Base-by-base conservation (phyloP, 2,888 invertebrate genomes). In the Melolontha melolontha region DNA sequence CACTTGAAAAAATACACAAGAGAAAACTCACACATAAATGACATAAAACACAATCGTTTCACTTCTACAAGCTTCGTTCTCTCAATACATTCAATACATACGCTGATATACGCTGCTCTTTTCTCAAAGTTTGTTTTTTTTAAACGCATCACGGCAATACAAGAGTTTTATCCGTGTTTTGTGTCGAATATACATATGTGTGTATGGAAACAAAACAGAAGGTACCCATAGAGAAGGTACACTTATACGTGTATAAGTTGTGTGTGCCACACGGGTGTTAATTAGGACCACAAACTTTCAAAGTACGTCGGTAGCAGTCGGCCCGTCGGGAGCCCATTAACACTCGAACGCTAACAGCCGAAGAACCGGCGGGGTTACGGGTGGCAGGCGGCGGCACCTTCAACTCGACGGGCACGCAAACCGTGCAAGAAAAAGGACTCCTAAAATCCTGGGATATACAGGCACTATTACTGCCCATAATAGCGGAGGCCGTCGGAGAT, bases 241-340 rank as follows among this genome's bases (percentile, higher is more conserved):
- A 44, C 12, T 14, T 40, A 14, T 54, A 54, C 54, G 12, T 27
- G 52, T 34, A 34, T 55, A 42, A 6, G 11, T 22, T 27, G 27
- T 44, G 44, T 59, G 59, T 59, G 59, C 59, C 44, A 59, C 59
- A 59, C 59, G 63, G 69, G 70, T 73, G 74, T 70, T 74, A 75
- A 75, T 74, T 70, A 72, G 72, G 67, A 39, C 57, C 68, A 64
- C 64, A 72, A 73, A 71, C 69, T 64, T 57, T 57, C 65, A 62
- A 63, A 70, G 70, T 67, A 68, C 68, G 73, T 69, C 75, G 74
- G 75, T 75, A 75, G 75, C 75, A 74, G 74, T 74, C 74, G 74
- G 74, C 74, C 67, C 69, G 67, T 68, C 75, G 69, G 73, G 68
- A 64, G 51, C 71, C 73, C 70, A 75, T 75, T 75, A 75, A 71